These are phyloP conservation scores for Aproaerema taeniolella DNA, from an alignment of 2,888 invertebrate species.

Conservation along the genomic window DNA sequence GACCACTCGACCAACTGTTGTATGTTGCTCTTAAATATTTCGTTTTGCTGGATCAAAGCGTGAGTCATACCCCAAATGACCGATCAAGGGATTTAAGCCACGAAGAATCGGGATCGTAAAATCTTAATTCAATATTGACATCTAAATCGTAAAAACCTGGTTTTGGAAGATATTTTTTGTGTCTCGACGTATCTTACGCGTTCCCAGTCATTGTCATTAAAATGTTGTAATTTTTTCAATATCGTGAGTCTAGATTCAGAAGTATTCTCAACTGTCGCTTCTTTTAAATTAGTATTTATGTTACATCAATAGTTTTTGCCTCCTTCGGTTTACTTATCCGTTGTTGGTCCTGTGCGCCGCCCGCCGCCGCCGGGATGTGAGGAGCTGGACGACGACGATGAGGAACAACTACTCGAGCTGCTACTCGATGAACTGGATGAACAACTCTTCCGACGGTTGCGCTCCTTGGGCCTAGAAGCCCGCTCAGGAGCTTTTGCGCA, in stretches of 20 bases:
- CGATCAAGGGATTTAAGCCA: conserved; percentile 5
- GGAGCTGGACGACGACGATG: neutral
- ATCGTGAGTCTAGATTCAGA: neutral
- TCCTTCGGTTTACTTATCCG: neutral
- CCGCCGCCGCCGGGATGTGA: neutral
- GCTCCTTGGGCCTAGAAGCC: neutral
- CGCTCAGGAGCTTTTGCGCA: neutral
- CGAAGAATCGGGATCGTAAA: conserved; percentile 6
- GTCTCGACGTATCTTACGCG: conserved; percentile 6
- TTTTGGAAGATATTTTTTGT: conserved; percentile 7
- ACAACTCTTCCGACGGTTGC: neutral
- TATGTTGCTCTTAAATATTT: neutral
- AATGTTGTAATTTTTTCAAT: neutral
- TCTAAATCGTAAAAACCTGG: conserved; percentile 7
- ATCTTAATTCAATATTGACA: conserved; percentile 5
- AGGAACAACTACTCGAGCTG: neutral
- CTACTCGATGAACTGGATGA: neutral
- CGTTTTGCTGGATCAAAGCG: conserved; percentile 3
- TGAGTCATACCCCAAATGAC: conserved; percentile 2
- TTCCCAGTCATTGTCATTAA: conserved; percentile 4
- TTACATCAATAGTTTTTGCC: neutral
- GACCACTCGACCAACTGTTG: conserved; percentile 6
- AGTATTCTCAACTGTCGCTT: neutral
- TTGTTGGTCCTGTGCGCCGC: neutral
- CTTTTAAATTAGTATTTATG: neutral